Evolutionary conservation across 2,888 invertebrate species (phyloP), one percentile per base, ranked within the genome.

Genomic region (Acanthoscelides obtectus): DNA sequence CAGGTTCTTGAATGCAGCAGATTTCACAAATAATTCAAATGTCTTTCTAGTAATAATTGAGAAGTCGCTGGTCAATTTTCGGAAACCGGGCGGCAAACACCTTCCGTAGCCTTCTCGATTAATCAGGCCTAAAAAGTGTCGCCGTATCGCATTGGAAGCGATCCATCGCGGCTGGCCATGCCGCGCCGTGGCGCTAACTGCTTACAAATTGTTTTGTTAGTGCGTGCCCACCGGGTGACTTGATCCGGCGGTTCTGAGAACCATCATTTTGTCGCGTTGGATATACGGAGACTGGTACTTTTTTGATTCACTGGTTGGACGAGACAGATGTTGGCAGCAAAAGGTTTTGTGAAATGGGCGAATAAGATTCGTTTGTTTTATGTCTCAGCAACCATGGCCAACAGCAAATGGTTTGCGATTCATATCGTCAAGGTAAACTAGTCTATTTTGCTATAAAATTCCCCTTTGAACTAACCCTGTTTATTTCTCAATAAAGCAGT

Each of bases 131-230:
- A 45, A 45, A 45, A 45, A 45, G 45, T 45, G 45, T 45, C 45
- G 45, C 12, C 3, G 45, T 45, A 45, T 45, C 45, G 45, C 45
- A 45, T 45, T 45, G 45, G 45, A 45, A 45, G 45, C 45, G 45
- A 45, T 45, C 45, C 45, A 45, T 45, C 45, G 45, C 45, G 45
- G 45, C 45, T 12, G 45, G 45, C 25, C 25, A 5, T 25, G 25
- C 45, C 45, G 45, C 6, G 25, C 45, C 45, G 45, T 45, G 45
- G 67, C 22, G 73, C 75, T 74, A 73, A 74, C 75, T 72, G 75
- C 69, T 75, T 77, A 75, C 77, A 75, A 77, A 75, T 77, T 76
- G 76, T 75, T 74, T 73, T 74, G 74, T 77, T 73, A 72, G 74
- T 45, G 45, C 5, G 3, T 17, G 45, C 45, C 45, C 45, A 45